A percentile compares a stretch with the other conserved stretches of the same genome.
Conservation (phyloP, 2,113 vertebrate species). For the Pipa parva region DNA sequence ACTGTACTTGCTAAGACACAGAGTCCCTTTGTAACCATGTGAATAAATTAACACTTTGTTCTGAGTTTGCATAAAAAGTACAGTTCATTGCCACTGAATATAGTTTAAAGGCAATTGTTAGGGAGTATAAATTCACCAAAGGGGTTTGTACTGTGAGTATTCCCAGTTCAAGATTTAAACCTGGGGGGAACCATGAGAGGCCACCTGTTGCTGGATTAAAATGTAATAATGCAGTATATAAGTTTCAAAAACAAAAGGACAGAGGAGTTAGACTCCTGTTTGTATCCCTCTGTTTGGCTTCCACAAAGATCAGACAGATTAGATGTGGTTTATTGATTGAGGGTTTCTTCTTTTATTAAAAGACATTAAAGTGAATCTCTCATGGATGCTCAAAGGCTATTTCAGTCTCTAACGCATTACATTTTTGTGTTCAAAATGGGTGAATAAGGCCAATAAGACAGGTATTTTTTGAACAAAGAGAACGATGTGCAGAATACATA, state of each 20-base stretch:
- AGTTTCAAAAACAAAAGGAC: conserved; percentile 15
- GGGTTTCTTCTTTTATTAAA: conserved; percentile 42
- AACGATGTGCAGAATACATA: not conserved
- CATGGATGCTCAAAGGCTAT: conserved; percentile 26
- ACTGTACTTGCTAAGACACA: not conserved
- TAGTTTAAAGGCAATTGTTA: no score
- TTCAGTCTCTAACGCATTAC: conserved; percentile 34
- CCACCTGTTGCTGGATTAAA: conserved; percentile 28
- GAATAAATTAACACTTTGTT: not conserved
- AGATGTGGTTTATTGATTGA: conserved; percentile 43
- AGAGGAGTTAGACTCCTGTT: conserved; percentile 21
- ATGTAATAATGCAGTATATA: conserved; percentile 15
- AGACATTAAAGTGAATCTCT: conserved; percentile 34
- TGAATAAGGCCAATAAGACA: conserved; percentile 18
- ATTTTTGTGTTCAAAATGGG: conserved; percentile 17
- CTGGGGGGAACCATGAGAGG: conserved; percentile 13
- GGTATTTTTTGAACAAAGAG: conserved; percentile 29
- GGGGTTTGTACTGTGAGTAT: no score
- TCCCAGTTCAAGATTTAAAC: conserved; percentile 18
- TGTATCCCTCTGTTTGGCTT: conserved; percentile 27
- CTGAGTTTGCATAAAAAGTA: no score
- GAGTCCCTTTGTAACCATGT: not conserved
- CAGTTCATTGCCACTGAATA: no score
- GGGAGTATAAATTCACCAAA: no score
- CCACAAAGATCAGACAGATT: conserved; percentile 39